These are phyloP conservation scores for Aphidius colemani DNA, from an alignment of 2,888 invertebrate genomes.

Conservation along the genomic window DNA sequence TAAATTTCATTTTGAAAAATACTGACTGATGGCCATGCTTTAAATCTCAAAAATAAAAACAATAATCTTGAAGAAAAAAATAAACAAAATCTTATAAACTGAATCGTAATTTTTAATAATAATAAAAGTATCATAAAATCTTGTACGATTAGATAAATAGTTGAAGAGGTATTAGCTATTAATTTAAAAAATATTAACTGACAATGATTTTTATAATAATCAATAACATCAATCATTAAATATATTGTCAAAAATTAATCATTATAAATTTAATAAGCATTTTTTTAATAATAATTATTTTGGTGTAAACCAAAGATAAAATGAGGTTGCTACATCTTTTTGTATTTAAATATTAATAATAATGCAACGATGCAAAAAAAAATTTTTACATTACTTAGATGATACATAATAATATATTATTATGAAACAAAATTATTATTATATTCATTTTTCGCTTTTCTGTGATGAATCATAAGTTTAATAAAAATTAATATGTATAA, in stretches of 20 bases:
- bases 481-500: conserved; percentile 6
- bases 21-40: conserved; percentile 50
- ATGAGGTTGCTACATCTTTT: no score
- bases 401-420: no score
- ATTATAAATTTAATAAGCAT: background rate
- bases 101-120: no score
- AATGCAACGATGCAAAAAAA: no score
- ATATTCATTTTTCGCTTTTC: conserved; percentile 9
- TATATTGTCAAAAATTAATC: background rate
- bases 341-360: no score
- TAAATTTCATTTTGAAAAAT: conserved; percentile 35
- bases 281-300: no score
- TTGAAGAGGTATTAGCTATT: background rate
- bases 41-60: conserved; percentile 38
- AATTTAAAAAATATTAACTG: conserved; percentile 19
- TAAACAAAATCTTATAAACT: background rate
- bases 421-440: background rate
- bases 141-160: conserved; percentile 24
- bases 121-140: background rate
- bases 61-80: background rate
- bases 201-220: background rate
- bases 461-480: conserved; percentile 17
- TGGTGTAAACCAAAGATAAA: background rate
- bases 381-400: no score
- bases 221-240: background rate